Conservation (phyloP, 2,113 vertebrate species). For the Pelmatolapia mariae region DNA sequence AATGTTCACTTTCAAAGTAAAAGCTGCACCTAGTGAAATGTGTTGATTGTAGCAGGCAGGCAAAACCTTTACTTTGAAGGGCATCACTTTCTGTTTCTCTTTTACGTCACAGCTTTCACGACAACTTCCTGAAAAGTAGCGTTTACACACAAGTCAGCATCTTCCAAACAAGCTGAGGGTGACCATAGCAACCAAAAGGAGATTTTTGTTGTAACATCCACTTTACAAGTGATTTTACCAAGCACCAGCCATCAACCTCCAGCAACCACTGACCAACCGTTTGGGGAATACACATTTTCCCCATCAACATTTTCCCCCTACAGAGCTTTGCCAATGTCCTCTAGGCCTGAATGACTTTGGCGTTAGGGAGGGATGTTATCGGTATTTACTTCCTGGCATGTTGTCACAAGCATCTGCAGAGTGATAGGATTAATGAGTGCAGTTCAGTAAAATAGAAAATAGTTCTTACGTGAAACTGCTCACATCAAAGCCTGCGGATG, state of each 20-base stretch:
- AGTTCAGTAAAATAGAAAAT: background rate
- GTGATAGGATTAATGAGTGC: background rate
- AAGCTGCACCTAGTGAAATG: background rate
- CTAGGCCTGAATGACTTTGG: background rate
- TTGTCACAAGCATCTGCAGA: background rate
- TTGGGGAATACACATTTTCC: background rate
- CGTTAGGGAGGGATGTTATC: background rate
- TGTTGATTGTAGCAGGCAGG: background rate
- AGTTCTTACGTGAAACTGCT: background rate
- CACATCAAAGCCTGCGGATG: background rate
- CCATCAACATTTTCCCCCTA: background rate
- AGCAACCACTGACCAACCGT: background rate
- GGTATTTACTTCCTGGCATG: background rate
- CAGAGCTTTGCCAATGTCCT: background rate
- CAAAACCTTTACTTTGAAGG: background rate
- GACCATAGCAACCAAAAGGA: background rate
- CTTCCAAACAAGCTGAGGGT: background rate
- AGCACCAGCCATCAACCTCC: background rate
- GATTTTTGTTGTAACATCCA: background rate
- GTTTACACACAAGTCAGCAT: accelerated
- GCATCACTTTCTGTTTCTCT: background rate
- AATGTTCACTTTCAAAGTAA: background rate
- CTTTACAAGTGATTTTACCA: background rate
- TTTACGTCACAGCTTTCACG: background rate
- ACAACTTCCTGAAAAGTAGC: background rate